A percentile compares a stretch with the other conserved stretches of the same genome.
phyloP scores from a whole-genome alignment of 2,113 vertebrate genomes.

The Aleadryas rufinucha region DNA sequence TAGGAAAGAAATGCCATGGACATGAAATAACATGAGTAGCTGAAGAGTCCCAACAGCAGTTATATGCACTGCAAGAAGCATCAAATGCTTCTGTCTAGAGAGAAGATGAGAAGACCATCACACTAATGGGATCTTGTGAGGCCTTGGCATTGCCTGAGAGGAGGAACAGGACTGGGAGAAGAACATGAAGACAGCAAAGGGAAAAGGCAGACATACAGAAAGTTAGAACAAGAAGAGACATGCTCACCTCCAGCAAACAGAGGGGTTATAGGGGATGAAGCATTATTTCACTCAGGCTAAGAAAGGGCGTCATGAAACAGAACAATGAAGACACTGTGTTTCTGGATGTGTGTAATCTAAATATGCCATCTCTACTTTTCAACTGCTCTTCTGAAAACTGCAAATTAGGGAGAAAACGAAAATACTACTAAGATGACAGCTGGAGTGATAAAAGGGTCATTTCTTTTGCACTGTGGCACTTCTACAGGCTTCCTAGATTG shows the following conservation, averaged over 20 bases:
- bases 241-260: background rate
- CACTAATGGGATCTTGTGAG: background rate
- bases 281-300: background rate
- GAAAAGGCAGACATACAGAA: background rate
- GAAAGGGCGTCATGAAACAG: background rate
- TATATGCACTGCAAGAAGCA: background rate
- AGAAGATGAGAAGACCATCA: background rate
- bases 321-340: background rate
- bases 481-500: background rate
- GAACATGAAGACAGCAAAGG: background rate
- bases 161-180: background rate
- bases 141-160: background rate
- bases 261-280: background rate
- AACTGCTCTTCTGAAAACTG: slow-evolving; percentile 1
- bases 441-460: background rate
- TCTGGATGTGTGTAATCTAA: slow-evolving; percentile 3
- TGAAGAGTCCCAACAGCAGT: background rate
- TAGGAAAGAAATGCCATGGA: background rate
- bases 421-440: background rate
- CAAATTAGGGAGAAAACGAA: background rate
- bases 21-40: background rate
- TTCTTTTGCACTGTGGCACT: background rate
- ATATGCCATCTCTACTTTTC: slow-evolving; percentile 29
- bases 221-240: background rate
- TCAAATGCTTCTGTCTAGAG: background rate